These are phyloP conservation scores for Sthenelais limicola DNA, from an alignment of 2,888 invertebrate species.

Conservation along the genomic window DNA sequence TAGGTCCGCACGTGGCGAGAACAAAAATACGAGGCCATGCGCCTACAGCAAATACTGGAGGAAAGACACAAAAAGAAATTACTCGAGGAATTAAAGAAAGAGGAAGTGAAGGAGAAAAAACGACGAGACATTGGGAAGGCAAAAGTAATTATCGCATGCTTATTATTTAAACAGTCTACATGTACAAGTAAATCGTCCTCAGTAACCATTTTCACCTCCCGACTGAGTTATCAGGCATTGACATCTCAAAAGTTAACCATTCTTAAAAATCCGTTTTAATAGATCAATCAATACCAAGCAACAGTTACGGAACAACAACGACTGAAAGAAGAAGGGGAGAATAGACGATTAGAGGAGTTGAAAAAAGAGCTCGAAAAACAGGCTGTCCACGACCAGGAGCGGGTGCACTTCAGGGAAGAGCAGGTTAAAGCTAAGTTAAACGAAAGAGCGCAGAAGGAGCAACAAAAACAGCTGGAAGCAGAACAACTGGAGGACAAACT, in stretches of 20 bases:
- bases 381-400: slow-evolving; percentile 64
- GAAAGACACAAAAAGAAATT: slow-evolving; percentile 55
- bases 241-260: too few species aligned
- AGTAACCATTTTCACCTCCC: too few species aligned
- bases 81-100: slow-evolving; percentile 47
- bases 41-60: slow-evolving; percentile 60
- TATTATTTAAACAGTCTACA: too few species aligned
- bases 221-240: too few species aligned
- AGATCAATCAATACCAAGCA: slow-evolving; percentile 44
- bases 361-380: slow-evolving; percentile 62
- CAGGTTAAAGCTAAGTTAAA: slow-evolving; percentile 60
- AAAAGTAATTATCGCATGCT: too few species aligned
- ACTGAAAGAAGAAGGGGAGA: slow-evolving; percentile 53
- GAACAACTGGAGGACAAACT: slow-evolving; percentile 64
- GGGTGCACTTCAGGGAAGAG: slow-evolving; percentile 59
- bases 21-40: slow-evolving; percentile 62
- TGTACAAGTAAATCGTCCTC: too few species aligned
- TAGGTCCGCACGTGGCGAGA: slow-evolving; percentile 64
- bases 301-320: slow-evolving; percentile 57
- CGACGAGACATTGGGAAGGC: slow-evolving; percentile 54
- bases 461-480: slow-evolving; percentile 58
- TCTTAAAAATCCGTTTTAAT: too few species aligned
- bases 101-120: slow-evolving; percentile 57
- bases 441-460: slow-evolving; percentile 55
- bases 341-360: slow-evolving; percentile 59